Conservation (phyloP, 2,797 vertebrate species). For the Anabacerthia variegaticeps region DNA sequence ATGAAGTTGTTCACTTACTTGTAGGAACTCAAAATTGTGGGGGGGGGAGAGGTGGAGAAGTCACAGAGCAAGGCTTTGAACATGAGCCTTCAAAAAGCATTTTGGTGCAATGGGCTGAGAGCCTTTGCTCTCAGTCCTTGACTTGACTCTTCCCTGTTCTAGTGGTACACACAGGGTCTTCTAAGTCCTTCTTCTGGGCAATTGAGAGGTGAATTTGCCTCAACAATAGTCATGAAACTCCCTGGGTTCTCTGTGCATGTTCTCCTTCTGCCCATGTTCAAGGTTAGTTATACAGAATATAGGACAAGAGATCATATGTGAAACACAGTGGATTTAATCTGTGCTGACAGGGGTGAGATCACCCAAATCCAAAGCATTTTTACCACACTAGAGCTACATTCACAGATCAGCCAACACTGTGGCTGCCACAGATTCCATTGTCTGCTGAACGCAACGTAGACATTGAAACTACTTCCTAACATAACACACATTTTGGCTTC, state of each 20-base stretch:
- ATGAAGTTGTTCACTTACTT: not conserved
- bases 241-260: rapidly evolving
- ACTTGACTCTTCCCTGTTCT: not conserved
- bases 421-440: not conserved
- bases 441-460: not conserved
- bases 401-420: not conserved
- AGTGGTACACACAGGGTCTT: not conserved
- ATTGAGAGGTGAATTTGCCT: not conserved
- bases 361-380: not conserved
- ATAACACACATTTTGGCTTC: not conserved
- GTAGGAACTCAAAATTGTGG: not conserved
- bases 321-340: not conserved
- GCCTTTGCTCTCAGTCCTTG: not conserved
- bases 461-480: not conserved
- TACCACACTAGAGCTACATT: not conserved
- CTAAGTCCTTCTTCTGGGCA: not conserved
- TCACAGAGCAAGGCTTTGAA: not conserved
- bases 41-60: too few relatives aligned
- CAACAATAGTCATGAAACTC: not conserved
- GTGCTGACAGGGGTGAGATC: not conserved
- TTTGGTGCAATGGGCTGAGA: not conserved
- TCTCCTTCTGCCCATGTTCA: not conserved
- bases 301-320: not conserved
- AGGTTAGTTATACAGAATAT: not conserved
- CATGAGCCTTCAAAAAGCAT: not conserved